Base-by-base conservation (phyloP, 2,888 invertebrate species). In the Drosophila longiperda region DNA sequence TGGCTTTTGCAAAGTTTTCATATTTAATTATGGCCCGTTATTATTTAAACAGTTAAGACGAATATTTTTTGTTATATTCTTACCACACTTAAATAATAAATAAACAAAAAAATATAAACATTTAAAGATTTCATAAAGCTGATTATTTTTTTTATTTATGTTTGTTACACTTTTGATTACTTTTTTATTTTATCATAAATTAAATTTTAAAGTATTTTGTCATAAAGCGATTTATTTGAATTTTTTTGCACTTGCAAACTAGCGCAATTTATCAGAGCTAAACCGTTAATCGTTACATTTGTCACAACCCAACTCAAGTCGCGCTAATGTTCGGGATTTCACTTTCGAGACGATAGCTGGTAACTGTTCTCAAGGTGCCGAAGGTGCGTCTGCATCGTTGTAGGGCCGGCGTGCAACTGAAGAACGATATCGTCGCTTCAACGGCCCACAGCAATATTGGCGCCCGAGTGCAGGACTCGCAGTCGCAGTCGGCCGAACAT, bases 371-470 rank as follows among this genome's bases (percentile, higher is more conserved):
- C 7, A 5, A 48, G 58, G 48, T 59, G 76, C 75, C 62, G 61
- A 75, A 66, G 63, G 53, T 42, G 71, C 87, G 89, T 89, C 89
- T 72, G 78, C 79, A 75, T 79, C 76, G 78, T 73, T 74, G 74
- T 73, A 89, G 80, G 80, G 83, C 91, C 91, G 91, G 91, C 80
- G 84, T 78, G 73, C 66, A 79, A 91, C 91, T 91, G 77, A 87
- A 75, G 55, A 32, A 42, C 33, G 7, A 45, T 9, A 50, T 17
- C 42, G 63, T 48, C 33, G 42, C 40, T 49, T n/a, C 40, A n/a
- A 49, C 34, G 23, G 20, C 45, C 8, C 38, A 55, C 23, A 33
- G 58, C n/a, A 45, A 29, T n/a, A 55, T 50, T 65, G 61, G 34
- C 63, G 34, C n/a, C 23, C 66, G 71, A 72, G 8, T 52, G 45